Evolutionary conservation across 2,797 vertebrate genomes (phyloP), one percentile per base, ranked within the genome.

Genomic region (Rhynchonycteris naso): DNA sequence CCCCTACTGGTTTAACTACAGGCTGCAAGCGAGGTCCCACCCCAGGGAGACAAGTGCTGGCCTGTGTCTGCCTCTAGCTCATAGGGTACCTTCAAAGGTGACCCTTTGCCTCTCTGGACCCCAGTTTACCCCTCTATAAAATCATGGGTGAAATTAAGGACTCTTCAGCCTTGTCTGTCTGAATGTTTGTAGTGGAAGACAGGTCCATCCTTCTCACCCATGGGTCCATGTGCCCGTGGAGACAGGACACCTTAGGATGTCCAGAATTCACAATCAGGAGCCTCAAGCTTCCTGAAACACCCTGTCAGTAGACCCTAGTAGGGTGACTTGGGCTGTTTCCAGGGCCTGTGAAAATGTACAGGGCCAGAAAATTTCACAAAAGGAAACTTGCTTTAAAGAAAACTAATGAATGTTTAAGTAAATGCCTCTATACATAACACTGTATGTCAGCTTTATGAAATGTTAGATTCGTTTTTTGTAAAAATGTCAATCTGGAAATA

Each of bases 81-180:
- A 0, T 10, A 35, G 24, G 52, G 18, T 18, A 4, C 58, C 33
- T 75, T 38, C 65, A n/a, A 19, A 33, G 30, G 38, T n/a, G 82
- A 33, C 43, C 54, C 33, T 28, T 75, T 2, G 30, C 56, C 33
- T 56, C 30, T 18, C 63, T 15, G 19, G 56, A 35, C 58, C 65
- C 91, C 75, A 33, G 54, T 78, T 80, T 83, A 22, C 81, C 38
- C 52, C 35, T 74, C n/a, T 86, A 59, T 47, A 24, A 79, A 81
- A 18, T 50, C 24, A 54, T 8, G n/a, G 30, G 3, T 28, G 68
- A 65, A 38, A 22, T 50, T 16, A 24, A 79, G 65, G 16, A 16
- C 65, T 26, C 18, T 35, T 19, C 78, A 83, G 16, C 18, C 63
- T 35, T 35, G 14, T 71, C 35, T 30, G 13, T 21, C 16, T 68